phyloP scores from a whole-genome alignment of 2,888 invertebrate genomes.

The Prenolepis imparis region DNA sequence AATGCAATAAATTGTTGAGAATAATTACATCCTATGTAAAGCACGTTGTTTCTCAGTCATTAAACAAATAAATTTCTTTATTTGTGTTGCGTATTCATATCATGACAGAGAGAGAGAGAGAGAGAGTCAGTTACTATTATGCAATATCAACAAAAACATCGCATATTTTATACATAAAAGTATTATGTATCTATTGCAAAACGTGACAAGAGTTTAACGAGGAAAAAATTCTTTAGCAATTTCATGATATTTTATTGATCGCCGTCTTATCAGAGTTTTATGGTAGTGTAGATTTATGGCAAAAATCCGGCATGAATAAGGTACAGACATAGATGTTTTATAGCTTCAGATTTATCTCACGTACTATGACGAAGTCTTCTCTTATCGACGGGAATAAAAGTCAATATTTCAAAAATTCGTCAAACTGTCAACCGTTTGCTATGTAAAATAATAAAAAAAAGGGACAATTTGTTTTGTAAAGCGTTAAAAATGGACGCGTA shows the following conservation, averaged over 20 bases:
- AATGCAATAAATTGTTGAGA: neutral
- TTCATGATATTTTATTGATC: constrained; percentile 44
- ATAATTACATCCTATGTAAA: neutral
- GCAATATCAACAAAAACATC: neutral
- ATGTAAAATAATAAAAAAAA: constrained; percentile 21
- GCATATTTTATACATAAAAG: neutral
- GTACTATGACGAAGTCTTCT: constrained; percentile 5
- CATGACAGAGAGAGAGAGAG: too few species aligned
- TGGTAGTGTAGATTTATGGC: constrained; percentile 36
- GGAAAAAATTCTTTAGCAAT: constrained; percentile 19
- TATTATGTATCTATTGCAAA: constrained; percentile 2
- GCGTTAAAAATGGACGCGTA: neutral
- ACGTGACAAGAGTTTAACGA: constrained; percentile 30
- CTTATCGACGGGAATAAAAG: constrained; percentile 18
- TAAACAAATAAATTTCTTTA: too few species aligned
- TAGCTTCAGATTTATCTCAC: constrained; percentile 36
- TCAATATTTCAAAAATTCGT: constrained; percentile 24
- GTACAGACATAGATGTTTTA: constrained; percentile 32
- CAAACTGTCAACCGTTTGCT: constrained; percentile 18
- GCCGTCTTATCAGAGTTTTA: constrained; percentile 39
- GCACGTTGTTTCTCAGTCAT: too few species aligned
- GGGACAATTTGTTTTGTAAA: neutral
- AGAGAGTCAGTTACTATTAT: too few species aligned
- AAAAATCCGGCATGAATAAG: constrained; percentile 53
- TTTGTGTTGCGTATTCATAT: neutral